phyloP scores from a whole-genome alignment of 2,888 invertebrate species.

The Callosobruchus maculatus region DNA sequence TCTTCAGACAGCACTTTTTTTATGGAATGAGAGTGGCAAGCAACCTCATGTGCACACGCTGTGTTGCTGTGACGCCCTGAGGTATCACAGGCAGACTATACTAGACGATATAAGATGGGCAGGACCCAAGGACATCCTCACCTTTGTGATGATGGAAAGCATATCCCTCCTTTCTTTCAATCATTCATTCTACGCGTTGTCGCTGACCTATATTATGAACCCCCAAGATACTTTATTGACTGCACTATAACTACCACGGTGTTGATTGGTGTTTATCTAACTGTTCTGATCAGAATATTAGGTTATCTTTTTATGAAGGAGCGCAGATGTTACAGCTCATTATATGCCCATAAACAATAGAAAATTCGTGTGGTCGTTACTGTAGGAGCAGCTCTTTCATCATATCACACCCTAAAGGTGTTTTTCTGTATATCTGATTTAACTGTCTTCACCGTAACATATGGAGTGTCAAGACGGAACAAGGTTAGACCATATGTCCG shows the following conservation, averaged over 20 bases:
- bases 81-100: too few species aligned
- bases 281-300: background rate
- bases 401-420: background rate
- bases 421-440: background rate
- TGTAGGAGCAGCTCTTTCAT: background rate
- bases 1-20: too few species aligned
- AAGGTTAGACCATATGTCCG: background rate
- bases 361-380: background rate
- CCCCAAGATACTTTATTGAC: background rate
- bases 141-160: too few species aligned
- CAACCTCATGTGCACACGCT: too few species aligned
- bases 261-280: background rate
- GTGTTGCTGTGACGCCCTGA: too few species aligned
- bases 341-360: background rate
- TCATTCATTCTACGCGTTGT: too few species aligned
- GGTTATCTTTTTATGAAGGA: background rate
- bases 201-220: too few species aligned
- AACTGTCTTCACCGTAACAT: background rate
- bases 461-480: background rate
- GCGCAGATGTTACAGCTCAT: background rate
- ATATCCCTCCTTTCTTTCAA: too few species aligned
- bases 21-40: too few species aligned
- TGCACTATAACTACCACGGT: background rate
- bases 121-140: too few species aligned
- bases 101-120: too few species aligned